These are phyloP conservation scores for Phoxinus phoxinus DNA, from an alignment of 2,113 vertebrate species.

Conservation along the genomic window DNA sequence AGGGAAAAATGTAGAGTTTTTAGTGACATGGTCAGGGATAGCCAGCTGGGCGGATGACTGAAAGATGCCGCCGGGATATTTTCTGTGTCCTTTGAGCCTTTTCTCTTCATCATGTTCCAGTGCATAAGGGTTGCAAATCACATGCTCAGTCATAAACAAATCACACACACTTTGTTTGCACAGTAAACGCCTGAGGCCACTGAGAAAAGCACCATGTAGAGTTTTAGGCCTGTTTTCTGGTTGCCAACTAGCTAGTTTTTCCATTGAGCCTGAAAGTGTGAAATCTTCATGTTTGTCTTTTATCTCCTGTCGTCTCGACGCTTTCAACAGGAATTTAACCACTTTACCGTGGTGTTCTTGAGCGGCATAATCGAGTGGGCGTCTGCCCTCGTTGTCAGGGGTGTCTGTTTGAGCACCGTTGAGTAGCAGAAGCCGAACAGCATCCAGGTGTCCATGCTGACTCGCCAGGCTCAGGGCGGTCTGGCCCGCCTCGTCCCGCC, in stretches of 20 bases:
- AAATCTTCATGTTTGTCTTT: not conserved
- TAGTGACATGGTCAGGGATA: slow-evolving; percentile 11
- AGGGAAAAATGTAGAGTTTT: slow-evolving; percentile 19
- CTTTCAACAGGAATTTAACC: not conserved
- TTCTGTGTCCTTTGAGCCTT: not conserved
- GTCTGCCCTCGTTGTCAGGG: not conserved
- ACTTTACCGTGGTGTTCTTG: not conserved
- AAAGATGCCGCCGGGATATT: not conserved
- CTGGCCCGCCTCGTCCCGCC: not conserved
- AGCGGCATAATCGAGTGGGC: not conserved
- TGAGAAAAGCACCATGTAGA: not conserved
- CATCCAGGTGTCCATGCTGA: not conserved
- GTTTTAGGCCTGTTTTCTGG: not conserved
- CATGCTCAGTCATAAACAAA: slow-evolving; percentile 25
- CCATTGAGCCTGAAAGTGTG: not conserved
- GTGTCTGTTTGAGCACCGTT: not conserved
- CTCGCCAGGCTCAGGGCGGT: no score
- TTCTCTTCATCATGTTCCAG: slow-evolving; percentile 20
- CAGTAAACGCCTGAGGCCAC: not conserved
- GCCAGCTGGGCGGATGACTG: not conserved
- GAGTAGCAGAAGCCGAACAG: not conserved
- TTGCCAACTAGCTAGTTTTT: not conserved
- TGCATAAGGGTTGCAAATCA: slow-evolving; percentile 28
- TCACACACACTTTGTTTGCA: not conserved
- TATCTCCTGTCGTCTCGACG: not conserved